A percentile compares a stretch with the other conserved stretches of the same genome.
Conservation (phyloP, 2,113 vertebrate species). For the Excalfactoria chinensis region DNA sequence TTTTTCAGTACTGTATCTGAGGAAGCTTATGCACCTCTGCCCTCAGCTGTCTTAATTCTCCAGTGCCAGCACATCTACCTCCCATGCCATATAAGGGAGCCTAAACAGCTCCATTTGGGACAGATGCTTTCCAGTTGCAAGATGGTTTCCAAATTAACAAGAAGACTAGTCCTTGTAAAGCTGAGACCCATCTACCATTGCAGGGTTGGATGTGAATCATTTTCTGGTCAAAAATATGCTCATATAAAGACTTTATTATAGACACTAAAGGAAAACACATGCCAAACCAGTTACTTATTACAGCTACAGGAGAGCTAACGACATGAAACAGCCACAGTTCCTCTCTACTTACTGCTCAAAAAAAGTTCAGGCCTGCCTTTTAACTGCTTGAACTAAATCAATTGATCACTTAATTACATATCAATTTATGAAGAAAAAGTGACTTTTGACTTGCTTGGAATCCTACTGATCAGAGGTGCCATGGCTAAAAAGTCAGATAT, state of each 20-base stretch:
- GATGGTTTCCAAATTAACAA: not conserved
- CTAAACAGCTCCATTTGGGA: not conserved
- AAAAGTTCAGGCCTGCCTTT: conserved; percentile 58
- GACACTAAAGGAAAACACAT: conserved; percentile 71
- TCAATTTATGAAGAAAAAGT: conserved; percentile 65
- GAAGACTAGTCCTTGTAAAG: not conserved
- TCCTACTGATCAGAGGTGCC: not conserved
- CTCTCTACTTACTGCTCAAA: conserved; percentile 44
- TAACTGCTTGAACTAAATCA: conserved; percentile 72
- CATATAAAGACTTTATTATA: conserved; percentile 63
- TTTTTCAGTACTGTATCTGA: not conserved
- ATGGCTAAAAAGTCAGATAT: not conserved
- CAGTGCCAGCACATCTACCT: not conserved
- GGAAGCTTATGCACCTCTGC: not conserved
- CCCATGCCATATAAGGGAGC: not conserved
- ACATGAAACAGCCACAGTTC: conserved; percentile 59
- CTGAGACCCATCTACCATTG: not conserved
- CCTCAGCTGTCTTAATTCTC: not conserved
- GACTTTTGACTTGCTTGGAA: conserved; percentile 14
- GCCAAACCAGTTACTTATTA: conserved; percentile 54
- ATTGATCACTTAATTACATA: conserved; percentile 75
- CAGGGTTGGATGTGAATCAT: not conserved
- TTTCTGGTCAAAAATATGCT: conserved; percentile 37
- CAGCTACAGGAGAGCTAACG: conserved; percentile 64
- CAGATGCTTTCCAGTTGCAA: not conserved